Evolutionary conservation across 2,888 invertebrate species (phyloP), one percentile per base, ranked within the genome.

Genomic region (Apodemia hepburni): DNA sequence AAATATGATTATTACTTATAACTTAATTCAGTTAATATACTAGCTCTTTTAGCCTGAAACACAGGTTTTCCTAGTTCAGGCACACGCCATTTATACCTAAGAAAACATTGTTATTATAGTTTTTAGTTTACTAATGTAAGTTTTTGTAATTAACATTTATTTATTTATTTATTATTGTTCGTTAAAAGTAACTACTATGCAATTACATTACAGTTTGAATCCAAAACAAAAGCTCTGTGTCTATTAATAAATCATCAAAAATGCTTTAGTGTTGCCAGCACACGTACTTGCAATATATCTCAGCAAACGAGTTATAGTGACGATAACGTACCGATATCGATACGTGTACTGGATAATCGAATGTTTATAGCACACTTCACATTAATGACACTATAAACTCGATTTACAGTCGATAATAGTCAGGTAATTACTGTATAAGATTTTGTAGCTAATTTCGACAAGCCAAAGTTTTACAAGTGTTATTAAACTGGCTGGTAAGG

Each of bases 331-430:
- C 62, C 60, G 54, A 66, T 71, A 76, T 77, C 75, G 71, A 73
- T 76, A 71, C 71, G 61, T 64, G 70, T 71, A 66, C 69, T 70
- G 73, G 73, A 76, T 76, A 76, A 76, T 72, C 69, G 75, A 74
- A 71, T 72, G 75, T 77, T 61, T 75, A 78, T 73, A 68, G 73
- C 68, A 70, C 71, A 68, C 69, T 77, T 78, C 76, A 74, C 78
- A 78, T 81, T 81, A 83, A 84, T 84, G 80, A 77, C 73, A 73
- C 78, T 73, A 79, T 84, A 75, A 76, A 79, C 79, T 80, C 75
- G 72, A 74, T 68, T 42, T 42, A 42, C 42, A 42, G 18, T 74
- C 74, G 71, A 77, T 76, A 75, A 80, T 76, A 70, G 71, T 67
- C 64, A 65, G 65, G 68, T 65, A 67, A 67, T 70, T 67, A 59